A percentile compares a stretch with the other conserved stretches of the same genome.
These are phyloP conservation scores for Sylvilagus floridanus DNA, from an alignment of 2,797 vertebrate species.

Conservation along the genomic window DNA sequence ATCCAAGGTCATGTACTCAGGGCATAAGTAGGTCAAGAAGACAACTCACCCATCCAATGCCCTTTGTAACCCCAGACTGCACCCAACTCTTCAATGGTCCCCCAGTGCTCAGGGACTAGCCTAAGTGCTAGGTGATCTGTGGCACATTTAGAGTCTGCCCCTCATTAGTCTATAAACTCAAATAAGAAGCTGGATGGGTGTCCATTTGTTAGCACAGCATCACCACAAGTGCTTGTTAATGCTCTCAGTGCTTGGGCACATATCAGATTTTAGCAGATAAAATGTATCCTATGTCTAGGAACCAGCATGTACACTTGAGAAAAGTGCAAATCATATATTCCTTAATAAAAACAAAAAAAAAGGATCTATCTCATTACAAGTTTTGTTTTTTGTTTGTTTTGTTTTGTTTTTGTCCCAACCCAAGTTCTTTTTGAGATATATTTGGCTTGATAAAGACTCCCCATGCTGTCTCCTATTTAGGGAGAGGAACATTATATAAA, in stretches of 20 bases:
- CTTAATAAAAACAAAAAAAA: not conserved
- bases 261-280: not conserved
- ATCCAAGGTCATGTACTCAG: not conserved
- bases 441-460: not conserved
- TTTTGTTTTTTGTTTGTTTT: not conserved
- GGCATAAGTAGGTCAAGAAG: not conserved
- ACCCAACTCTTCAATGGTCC: not conserved
- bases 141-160: not conserved
- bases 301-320: not conserved
- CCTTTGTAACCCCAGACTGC: not conserved
- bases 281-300: not conserved
- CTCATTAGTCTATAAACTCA: not conserved
- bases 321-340: not conserved
- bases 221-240: not conserved
- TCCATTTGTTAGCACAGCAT: not conserved
- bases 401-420: not conserved
- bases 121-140: not conserved
- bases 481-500: not conserved
- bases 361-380: not conserved
- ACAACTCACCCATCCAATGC: not conserved
- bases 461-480: not conserved
- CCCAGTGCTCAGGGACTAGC: not conserved
- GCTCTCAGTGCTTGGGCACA: not conserved
- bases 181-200: not conserved
- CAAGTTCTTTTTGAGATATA: conserved; percentile 51